Evolutionary conservation across 2,888 invertebrate species (phyloP), one percentile per base, ranked within the genome.

Genomic region (Apodemia mormo): DNA sequence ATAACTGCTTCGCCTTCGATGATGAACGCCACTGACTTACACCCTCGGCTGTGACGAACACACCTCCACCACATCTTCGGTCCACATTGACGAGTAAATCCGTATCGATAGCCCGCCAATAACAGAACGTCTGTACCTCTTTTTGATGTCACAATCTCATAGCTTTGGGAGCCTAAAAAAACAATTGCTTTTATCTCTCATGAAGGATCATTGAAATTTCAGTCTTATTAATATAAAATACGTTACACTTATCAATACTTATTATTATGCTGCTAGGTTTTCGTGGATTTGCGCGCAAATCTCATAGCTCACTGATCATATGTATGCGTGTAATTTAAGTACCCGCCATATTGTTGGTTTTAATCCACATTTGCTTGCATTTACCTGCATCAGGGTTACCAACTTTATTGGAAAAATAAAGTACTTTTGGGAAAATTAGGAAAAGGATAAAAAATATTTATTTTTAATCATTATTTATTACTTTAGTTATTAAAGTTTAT

Each of bases 1-100:
- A 37, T 33, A 30, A 61, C 61, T 2, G 61, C 61, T 6, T 61
- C 37, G 33, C 33, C 61, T 61, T 61, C 61, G 5, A 61, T 33
- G 61, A 61, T 61, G 33, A 61, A 61, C 14, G 6, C 61, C n/a
- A 64, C 61, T 33, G 61, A 64, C 2, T 33, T 64, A 12, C 61
- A 37, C 0, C 61, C 61, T 64, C 61, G 33, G 61, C 33, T 64
- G 14, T 64, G 61, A 37, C 61, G 61, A 8, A 64, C 61, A 64
- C 61, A 64, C 14, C 61, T 64, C 61, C 61, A 64, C 61, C 61
- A 64, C 14, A 64, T 33, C 37, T 64, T 64, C 7, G 33, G 61
- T 0, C 61, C 61, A n/a, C n/a, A 37, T 37, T 30, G 30, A 2
- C 64, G 64, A 14, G 37, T 64, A n/a, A 64, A 64, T 37, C 61